These are phyloP conservation scores for Xestia c-nigrum DNA, from an alignment of 2,888 invertebrate species.

Conservation along the genomic window DNA sequence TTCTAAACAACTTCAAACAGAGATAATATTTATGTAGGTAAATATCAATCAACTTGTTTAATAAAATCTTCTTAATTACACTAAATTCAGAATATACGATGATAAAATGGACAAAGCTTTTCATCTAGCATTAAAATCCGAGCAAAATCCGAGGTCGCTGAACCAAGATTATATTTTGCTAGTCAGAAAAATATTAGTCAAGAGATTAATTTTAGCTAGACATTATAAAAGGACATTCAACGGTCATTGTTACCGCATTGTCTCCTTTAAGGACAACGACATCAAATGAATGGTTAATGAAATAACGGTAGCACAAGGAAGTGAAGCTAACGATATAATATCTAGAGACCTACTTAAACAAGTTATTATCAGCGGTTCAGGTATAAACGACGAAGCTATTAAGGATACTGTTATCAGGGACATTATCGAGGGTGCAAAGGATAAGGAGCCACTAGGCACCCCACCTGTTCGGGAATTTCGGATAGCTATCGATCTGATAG, in stretches of 20 bases:
- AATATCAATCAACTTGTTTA: slow-evolving; percentile 14
- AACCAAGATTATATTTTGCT: slow-evolving; percentile 40
- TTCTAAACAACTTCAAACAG: slow-evolving; percentile 37
- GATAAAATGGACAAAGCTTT: slow-evolving; percentile 34
- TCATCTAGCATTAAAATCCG: slow-evolving; percentile 32
- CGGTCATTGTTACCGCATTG: slow-evolving; percentile 51
- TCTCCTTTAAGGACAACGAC: slow-evolving; percentile 53
- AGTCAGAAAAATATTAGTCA: slow-evolving; percentile 35
- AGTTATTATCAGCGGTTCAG: slow-evolving; percentile 69
- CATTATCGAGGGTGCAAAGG: slow-evolving; percentile 68
- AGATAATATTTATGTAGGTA: slow-evolving; percentile 10
- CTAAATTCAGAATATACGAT: neutral
- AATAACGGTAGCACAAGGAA: slow-evolving; percentile 60
- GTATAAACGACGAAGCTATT: slow-evolving; percentile 71
- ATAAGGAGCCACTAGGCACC: slow-evolving; percentile 63
- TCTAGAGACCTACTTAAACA: slow-evolving; percentile 65
- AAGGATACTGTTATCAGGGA: slow-evolving; percentile 72
- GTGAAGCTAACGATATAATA: slow-evolving; percentile 62
- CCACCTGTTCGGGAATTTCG: slow-evolving; percentile 65
- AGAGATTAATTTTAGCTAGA: slow-evolving; percentile 38
- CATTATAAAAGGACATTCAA: slow-evolving; percentile 51
- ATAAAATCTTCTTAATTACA: slow-evolving; percentile 20
- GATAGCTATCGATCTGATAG: slow-evolving; percentile 68
- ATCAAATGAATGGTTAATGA: slow-evolving; percentile 61
- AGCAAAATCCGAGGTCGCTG: slow-evolving; percentile 34